A percentile compares a stretch with the other conserved stretches of the same genome.
Conservation (phyloP, 2,113 vertebrate species). For the Taxidea taxus region DNA sequence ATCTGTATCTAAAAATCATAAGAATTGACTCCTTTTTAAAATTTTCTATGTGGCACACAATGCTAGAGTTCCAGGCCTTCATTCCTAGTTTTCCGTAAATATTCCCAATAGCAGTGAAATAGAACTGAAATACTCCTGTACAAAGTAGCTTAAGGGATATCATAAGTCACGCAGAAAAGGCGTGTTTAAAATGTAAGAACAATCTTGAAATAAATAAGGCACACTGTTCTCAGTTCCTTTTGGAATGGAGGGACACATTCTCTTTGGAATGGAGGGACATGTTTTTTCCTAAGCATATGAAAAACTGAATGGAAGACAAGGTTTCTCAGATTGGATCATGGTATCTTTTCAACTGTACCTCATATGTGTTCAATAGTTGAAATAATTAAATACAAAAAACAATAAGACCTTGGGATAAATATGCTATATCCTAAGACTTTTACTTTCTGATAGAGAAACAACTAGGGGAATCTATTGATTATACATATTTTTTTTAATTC, state of each 20-base stretch:
- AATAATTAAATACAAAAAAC: constrained; percentile 76
- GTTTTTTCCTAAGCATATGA: neutral
- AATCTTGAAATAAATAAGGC: neutral
- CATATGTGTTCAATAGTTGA: constrained; percentile 74
- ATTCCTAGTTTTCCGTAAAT: neutral
- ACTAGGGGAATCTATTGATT: constrained; percentile 62
- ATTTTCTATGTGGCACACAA: neutral
- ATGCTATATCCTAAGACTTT: constrained; percentile 64
- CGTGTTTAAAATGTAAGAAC: neutral
- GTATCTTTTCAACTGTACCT: neutral
- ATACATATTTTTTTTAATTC: neutral
- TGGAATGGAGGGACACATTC: neutral
- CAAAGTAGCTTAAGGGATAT: neutral
- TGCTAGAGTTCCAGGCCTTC: neutral
- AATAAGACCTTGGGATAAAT: constrained; percentile 77
- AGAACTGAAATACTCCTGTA: neutral
- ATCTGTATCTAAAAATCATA: neutral
- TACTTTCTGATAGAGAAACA: constrained; percentile 71
- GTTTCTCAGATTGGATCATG: neutral
- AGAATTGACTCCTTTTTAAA: neutral
- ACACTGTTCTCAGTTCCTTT: neutral
- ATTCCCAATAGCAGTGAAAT: neutral
- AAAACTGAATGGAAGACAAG: neutral
- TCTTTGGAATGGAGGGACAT: neutral
- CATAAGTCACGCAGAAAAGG: neutral